A percentile compares a stretch with the other conserved stretches of the same genome.
Conservation (phyloP, 2,888 invertebrate species). For the Hypomecis punctinalis region DNA sequence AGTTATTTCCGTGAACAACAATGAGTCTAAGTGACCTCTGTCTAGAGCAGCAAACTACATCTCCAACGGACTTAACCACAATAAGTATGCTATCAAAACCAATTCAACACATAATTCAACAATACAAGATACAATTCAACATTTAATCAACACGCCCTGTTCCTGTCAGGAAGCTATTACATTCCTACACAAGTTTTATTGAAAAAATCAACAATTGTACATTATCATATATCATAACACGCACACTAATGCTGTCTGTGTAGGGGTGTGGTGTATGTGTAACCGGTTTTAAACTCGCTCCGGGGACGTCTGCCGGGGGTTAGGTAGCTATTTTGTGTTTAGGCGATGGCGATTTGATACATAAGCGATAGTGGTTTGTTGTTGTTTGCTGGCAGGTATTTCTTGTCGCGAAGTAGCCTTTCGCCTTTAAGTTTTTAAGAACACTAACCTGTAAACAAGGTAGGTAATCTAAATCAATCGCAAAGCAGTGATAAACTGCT, state of each 20-base stretch:
- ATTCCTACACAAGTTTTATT: slow-evolving; percentile 34
- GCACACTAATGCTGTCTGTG: slow-evolving; percentile 31
- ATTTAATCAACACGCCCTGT: slow-evolving; percentile 29
- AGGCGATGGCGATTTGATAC: slow-evolving; percentile 21
- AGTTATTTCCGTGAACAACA: too few relatives aligned
- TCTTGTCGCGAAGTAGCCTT: too few relatives aligned
- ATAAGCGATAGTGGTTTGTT: not conserved
- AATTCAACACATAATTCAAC: slow-evolving; percentile 2
- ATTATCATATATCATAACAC: slow-evolving; percentile 65
- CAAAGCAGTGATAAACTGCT: too few relatives aligned
- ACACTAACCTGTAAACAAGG: too few relatives aligned
- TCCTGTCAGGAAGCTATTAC: slow-evolving; percentile 36
- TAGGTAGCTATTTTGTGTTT: slow-evolving; percentile 29
- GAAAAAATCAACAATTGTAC: slow-evolving; percentile 50
- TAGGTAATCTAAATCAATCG: too few relatives aligned
- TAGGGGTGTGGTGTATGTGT: slow-evolving; percentile 44
- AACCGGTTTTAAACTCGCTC: slow-evolving; percentile 63
- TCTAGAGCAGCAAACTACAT: too few relatives aligned
- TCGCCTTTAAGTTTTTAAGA: too few relatives aligned
- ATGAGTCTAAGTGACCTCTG: too few relatives aligned
- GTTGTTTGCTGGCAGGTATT: not conserved
- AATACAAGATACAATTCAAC: slow-evolving; percentile 8
- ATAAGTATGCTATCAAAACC: too few relatives aligned
- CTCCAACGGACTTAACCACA: too few relatives aligned
- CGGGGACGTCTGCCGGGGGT: slow-evolving; percentile 58